Evolutionary conservation across 2,113 vertebrate species (phyloP).

Genomic region (Sminthopsis crassicaudata): DNA sequence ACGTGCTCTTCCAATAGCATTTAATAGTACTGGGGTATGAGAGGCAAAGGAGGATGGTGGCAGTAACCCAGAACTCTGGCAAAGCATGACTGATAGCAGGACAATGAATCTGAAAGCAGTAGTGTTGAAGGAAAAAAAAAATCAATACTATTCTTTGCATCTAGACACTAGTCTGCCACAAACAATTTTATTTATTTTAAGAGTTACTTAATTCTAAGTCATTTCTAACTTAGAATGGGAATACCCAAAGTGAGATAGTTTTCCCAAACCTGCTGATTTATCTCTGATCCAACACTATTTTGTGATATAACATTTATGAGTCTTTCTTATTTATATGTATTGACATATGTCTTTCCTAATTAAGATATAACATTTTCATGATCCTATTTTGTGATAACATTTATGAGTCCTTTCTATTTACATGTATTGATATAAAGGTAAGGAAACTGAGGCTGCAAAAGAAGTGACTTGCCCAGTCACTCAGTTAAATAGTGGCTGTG

Average conservation of each 20-base stretch:
- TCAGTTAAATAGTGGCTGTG: neutral
- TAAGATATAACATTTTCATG: no score
- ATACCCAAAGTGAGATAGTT: neutral
- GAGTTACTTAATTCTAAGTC: neutral
- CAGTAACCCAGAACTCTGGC: neutral
- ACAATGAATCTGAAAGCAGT: neutral
- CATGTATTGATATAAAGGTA: neutral
- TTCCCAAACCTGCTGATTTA: neutral
- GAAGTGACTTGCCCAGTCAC: neutral
- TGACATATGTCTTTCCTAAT: no score
- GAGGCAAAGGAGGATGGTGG: neutral
- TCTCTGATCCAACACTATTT: neutral
- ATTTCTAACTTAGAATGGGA: neutral
- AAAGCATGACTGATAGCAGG: neutral
- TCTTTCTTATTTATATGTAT: neutral
- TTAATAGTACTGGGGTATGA: neutral
- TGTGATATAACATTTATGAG: neutral
- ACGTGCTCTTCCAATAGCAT: neutral
- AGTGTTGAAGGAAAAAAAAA: neutral
- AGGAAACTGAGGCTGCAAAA: neutral
- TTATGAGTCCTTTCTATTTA: neutral
- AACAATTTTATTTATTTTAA: neutral
- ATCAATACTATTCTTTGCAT: neutral
- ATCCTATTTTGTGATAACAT: neutral
- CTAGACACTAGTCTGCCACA: neutral